These are phyloP conservation scores for Cydia strobilella DNA, from an alignment of 1,140 invertebrate genomes.

Conservation along the genomic window DNA sequence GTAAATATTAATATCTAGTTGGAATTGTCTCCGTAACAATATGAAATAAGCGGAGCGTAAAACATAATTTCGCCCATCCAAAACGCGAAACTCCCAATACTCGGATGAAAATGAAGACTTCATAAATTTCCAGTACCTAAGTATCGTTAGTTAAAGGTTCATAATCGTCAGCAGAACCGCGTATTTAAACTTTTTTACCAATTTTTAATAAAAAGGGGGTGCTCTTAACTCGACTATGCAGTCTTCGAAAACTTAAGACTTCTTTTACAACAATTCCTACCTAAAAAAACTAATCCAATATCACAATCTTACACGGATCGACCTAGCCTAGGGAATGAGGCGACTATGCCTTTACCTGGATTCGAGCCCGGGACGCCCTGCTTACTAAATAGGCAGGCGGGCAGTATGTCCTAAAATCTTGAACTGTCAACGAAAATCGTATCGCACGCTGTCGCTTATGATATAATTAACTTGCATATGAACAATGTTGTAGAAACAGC, in stretches of 20 bases:
- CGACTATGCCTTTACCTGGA: too few species aligned
- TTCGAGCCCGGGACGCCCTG: too few species aligned
- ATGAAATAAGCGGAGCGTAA: slow-evolving; percentile 27
- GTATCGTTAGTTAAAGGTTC: not conserved
- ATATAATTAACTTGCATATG: not conserved
- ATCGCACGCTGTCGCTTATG: too few species aligned
- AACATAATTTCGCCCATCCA: not conserved
- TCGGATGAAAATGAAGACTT: not conserved
- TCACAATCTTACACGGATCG: too few species aligned
- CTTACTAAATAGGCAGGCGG: too few species aligned
- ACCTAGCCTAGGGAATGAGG: too few species aligned
- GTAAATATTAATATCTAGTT: slow-evolving; percentile 62
- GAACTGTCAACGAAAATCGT: too few species aligned
- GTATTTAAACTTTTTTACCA: not conserved
- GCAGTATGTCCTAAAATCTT: too few species aligned
- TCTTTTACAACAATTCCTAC: too few species aligned
- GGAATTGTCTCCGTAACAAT: slow-evolving; percentile 42
- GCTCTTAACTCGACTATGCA: not conserved
- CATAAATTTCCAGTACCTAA: not conserved
- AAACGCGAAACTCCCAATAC: not conserved
- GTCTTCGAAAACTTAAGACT: too few species aligned
- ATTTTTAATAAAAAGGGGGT: not conserved
- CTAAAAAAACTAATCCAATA: too few species aligned
- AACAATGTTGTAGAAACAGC: not conserved
- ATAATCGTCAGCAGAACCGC: not conserved